A percentile compares a stretch with the other conserved stretches of the same genome.
Conservation (phyloP, 2,888 invertebrate genomes). For the Amiota minor region DNA sequence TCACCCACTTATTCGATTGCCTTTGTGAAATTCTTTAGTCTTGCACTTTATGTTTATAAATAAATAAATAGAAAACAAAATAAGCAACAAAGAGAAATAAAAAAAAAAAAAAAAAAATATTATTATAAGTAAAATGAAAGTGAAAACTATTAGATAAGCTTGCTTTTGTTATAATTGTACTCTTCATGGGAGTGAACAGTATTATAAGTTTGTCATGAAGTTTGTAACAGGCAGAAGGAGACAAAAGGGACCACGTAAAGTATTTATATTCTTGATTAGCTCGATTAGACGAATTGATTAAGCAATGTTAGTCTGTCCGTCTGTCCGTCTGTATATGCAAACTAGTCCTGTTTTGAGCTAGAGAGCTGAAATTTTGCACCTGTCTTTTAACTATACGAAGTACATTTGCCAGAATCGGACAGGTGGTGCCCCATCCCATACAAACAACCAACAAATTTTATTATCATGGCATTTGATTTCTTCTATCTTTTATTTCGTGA, state of each 20-base stretch:
- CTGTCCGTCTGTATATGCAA: background rate
- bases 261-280: background rate
- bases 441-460: no score
- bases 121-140: conserved; percentile 48
- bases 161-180: background rate
- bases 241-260: no score
- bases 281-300: background rate
- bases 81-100: background rate
- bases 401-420: background rate
- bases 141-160: conserved; percentile 65
- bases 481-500: background rate
- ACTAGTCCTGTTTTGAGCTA: no score
- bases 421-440: no score
- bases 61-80: background rate
- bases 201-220: no score
- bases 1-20: background rate
- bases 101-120: background rate
- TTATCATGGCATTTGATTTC: background rate
- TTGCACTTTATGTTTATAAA: background rate
- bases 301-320: background rate
- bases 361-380: no score
- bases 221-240: no score
- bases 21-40: background rate
- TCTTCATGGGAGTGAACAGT: no score
- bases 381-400: no score